phyloP scores from a whole-genome alignment of 2,797 vertebrate species.

The Eremophila alpestris region DNA sequence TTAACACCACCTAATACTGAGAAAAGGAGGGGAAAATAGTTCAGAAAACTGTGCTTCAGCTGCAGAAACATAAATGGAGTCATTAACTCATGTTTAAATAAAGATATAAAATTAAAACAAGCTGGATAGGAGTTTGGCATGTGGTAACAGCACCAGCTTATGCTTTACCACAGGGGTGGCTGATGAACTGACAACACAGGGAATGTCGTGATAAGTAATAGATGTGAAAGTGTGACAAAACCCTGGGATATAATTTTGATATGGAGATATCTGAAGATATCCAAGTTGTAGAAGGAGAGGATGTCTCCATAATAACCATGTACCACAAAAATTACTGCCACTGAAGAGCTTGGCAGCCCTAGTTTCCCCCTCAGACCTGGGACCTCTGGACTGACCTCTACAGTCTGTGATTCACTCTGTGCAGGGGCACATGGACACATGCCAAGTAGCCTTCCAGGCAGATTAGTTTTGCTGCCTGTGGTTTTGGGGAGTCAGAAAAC shows the following conservation, averaged over 20 bases:
- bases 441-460: background rate
- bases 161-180: background rate
- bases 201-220: background rate
- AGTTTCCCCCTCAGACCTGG: background rate
- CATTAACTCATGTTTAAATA: background rate
- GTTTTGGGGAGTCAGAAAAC: background rate
- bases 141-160: background rate
- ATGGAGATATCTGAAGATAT: background rate
- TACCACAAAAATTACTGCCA: background rate
- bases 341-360: background rate
- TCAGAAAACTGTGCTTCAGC: background rate
- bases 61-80: background rate
- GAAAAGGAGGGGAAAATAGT: background rate
- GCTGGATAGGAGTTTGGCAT: background rate
- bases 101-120: background rate
- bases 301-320: background rate
- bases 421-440: rapidly evolving
- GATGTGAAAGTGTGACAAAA: background rate
- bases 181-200: background rate
- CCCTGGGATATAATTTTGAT: background rate
- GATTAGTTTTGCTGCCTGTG: background rate
- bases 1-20: background rate
- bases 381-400: background rate
- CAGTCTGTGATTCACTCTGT: background rate
- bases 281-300: background rate